phyloP scores from a whole-genome alignment of 2,113 vertebrate genomes.

The Lichenostomus cassidix region DNA sequence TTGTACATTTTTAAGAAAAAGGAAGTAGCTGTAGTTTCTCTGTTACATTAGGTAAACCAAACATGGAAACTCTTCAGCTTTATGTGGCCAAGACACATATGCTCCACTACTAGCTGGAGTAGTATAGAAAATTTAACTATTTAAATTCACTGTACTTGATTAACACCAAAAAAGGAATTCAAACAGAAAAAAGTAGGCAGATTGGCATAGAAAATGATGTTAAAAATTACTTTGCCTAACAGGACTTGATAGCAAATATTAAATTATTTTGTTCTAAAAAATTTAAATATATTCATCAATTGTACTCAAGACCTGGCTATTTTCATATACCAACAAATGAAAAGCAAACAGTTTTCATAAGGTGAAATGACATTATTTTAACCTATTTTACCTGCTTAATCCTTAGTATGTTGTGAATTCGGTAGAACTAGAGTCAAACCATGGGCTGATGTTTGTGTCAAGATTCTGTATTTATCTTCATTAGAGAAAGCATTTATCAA shows the following conservation, averaged over 20 bases:
- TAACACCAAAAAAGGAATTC: neutral
- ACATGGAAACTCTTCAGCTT: neutral
- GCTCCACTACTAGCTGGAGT: neutral
- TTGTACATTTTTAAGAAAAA: neutral
- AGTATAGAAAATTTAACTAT: neutral
- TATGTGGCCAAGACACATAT: neutral
- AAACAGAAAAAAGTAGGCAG: neutral
- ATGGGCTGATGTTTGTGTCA: neutral
- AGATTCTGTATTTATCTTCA: neutral
- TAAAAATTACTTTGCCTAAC: neutral
- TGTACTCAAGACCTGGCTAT: neutral
- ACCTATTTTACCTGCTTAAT: neutral
- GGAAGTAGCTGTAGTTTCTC: constrained; percentile 27
- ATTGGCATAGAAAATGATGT: neutral
- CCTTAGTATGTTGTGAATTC: neutral
- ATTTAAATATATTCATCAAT: neutral
- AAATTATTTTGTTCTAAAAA: neutral
- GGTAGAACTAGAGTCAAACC: neutral
- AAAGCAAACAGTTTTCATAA: neutral
- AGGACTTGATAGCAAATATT: neutral
- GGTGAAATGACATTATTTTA: neutral
- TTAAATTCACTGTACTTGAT: neutral
- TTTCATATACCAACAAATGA: neutral
- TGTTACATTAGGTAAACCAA: neutral
- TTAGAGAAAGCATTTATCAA: neutral